phyloP scores from a whole-genome alignment of 2,113 vertebrate species.

The Canis aureus region DNA sequence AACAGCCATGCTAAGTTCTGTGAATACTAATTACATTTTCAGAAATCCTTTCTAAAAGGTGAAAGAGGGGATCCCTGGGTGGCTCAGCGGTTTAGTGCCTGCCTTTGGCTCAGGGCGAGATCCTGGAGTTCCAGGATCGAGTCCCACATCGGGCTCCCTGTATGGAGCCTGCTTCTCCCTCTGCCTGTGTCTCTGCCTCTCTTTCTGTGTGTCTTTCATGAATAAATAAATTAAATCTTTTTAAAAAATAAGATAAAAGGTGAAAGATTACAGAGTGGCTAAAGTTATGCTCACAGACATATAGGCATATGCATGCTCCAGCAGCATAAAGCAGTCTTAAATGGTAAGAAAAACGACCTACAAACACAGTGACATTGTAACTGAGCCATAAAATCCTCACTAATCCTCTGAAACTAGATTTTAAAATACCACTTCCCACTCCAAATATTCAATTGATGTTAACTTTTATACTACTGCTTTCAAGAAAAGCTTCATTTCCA shows the following conservation, averaged over 20 bases:
- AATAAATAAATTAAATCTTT: no score
- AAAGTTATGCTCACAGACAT: conserved; percentile 53
- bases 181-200: no score
- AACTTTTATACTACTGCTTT: conserved; percentile 51
- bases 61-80: neutral
- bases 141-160: no score
- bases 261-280: conserved; percentile 5
- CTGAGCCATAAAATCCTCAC: conserved; percentile 48
- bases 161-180: no score
- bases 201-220: no score
- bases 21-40: conserved; percentile 52
- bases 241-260: neutral
- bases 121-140: no score
- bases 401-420: conserved; percentile 37
- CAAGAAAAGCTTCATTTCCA: conserved; percentile 31
- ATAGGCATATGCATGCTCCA: neutral
- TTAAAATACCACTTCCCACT: conserved; percentile 44
- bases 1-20: conserved; percentile 36
- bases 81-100: no score
- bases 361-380: neutral
- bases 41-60: conserved; percentile 60
- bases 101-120: no score
- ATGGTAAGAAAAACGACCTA: neutral
- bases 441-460: conserved; percentile 23
- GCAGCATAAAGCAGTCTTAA: conserved; percentile 33